Base-by-base conservation (phyloP, 2,113 vertebrate genomes). In the Solea solea region DNA sequence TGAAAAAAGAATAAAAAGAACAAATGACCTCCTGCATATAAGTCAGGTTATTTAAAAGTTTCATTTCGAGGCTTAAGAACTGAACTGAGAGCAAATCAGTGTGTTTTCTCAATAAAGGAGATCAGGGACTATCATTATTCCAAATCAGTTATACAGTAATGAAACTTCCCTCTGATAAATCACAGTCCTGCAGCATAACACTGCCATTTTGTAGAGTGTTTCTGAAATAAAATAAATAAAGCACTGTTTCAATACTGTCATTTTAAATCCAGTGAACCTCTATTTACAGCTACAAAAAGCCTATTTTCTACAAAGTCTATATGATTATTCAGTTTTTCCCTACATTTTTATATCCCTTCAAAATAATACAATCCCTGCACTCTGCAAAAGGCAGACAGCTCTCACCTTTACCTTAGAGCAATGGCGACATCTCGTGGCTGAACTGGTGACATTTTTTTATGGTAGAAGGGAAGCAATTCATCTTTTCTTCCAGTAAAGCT, bases 401-500 rank as follows among this genome's bases (percentile, higher is more conserved):
- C 34, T 34, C 34, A 2, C 16, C 8, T 4, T 0, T 55, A 64
- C 4, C 1, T 41, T 40, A 13, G 61, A 70, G n/a, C 72, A 73
- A 28, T 50, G 40, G 46, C 21, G 83, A 72, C 87, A 74, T 52
- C 85, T 82, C 50, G 81, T 82, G 87, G 74, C 27, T 8, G 25
- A 1, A 13, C 0, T 39, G 4, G 1, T 8, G 0, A 55, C 56
- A 14, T 7, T 41, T 46, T 41, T 27, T 59, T 11, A 45, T 4
- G 7, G 39, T 51, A 52, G 21, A 48, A 4, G 15, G 15, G 7
- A 68, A 21, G 21, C 21, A 21, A 21, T 21, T 21, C 21, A 21
- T 21, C 1, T 21, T 21, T 21, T 21, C 21, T 21, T 1, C 21
- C 21, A 21, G 21, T 21, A 21, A 21, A 21, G 21, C 21, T 21